phyloP scores from a whole-genome alignment of 2,113 vertebrate genomes.

The Tautogolabrus adspersus region DNA sequence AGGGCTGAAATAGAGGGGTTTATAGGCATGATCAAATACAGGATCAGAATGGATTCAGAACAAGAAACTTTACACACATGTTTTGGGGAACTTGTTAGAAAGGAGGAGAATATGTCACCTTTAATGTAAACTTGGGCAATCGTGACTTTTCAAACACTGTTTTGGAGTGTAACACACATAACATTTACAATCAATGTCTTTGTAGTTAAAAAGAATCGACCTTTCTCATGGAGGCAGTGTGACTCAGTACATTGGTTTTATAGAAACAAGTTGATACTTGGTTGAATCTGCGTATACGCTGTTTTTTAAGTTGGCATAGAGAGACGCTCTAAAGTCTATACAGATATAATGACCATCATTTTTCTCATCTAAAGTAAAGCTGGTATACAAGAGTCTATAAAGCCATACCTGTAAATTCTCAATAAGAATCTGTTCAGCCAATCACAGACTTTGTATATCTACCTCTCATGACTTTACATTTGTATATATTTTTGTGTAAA shows the following conservation, averaged over 20 bases:
- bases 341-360: not conserved
- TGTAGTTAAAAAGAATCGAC: not conserved
- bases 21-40: too few species aligned
- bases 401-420: not conserved
- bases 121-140: not conserved
- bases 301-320: not conserved
- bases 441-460: slow-evolving; percentile 23
- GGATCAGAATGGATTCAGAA: too few species aligned
- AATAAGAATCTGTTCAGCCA: not conserved
- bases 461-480: not conserved
- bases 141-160: too few species aligned
- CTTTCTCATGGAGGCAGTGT: not conserved
- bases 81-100: too few species aligned
- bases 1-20: too few species aligned
- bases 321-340: not conserved
- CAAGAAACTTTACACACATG: too few species aligned
- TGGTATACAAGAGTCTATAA: not conserved
- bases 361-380: not conserved
- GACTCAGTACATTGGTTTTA: not conserved
- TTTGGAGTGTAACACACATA: not conserved
- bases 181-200: not conserved
- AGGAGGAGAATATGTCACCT: too few species aligned
- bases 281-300: not conserved
- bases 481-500: slow-evolving; percentile 9
- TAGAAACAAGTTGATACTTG: not conserved